phyloP scores from a whole-genome alignment of 2,888 invertebrate species.

The Spisula solida region DNA sequence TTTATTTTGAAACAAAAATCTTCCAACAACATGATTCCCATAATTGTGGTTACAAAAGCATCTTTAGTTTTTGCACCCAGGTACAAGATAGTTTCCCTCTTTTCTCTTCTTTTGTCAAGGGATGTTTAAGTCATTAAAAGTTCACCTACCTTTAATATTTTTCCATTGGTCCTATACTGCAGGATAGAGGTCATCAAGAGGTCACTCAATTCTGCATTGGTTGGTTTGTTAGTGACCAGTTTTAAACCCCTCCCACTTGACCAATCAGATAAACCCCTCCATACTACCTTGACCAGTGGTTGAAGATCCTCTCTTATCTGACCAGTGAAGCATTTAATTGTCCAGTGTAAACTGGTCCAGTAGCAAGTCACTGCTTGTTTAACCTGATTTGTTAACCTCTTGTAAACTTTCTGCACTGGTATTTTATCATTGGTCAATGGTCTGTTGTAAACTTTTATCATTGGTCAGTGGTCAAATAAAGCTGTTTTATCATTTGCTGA shows the following conservation, averaged over 20 bases:
- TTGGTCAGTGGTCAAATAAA: too few relatives aligned
- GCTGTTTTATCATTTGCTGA: neutral
- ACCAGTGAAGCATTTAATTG: neutral
- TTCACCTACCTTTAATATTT: neutral
- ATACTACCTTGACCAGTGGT: conserved; percentile 32
- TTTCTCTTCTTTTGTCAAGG: neutral
- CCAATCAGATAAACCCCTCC: conserved; percentile 12
- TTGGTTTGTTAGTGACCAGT: conserved; percentile 3
- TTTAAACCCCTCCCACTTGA: neutral
- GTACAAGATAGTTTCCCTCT: neutral
- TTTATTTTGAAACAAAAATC: too few relatives aligned
- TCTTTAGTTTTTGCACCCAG: too few relatives aligned
- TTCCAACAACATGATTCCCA: too few relatives aligned
- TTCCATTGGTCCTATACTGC: conserved; percentile 12
- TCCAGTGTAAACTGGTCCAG: conserved; percentile 11
- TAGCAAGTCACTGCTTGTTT: neutral
- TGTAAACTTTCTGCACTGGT: neutral
- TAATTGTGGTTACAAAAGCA: too few relatives aligned
- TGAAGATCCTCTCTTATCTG: neutral
- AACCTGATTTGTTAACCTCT: neutral
- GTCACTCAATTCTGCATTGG: neutral
- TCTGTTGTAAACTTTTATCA: neutral
- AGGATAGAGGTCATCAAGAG: neutral
- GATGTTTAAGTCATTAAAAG: neutral
- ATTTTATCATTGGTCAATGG: conserved; percentile 5